Evolutionary conservation across 2,888 invertebrate species (phyloP).

Genomic region (Idaea biselata): DNA sequence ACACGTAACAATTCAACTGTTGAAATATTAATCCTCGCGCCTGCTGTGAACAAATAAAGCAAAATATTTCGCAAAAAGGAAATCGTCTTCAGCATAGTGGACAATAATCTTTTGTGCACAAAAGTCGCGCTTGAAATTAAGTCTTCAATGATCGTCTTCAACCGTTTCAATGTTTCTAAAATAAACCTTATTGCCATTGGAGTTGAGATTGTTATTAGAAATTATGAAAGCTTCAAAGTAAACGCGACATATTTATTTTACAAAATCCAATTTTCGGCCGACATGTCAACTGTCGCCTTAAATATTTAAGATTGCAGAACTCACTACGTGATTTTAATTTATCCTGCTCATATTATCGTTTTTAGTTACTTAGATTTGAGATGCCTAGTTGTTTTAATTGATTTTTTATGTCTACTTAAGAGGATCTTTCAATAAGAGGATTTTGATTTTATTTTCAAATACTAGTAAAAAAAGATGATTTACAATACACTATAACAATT

Average conservation of each 20-base stretch:
- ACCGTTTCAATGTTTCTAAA: constrained; percentile 23
- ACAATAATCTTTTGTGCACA: constrained; percentile 71
- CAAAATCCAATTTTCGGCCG: constrained; percentile 81
- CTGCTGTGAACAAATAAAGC: constrained; percentile 49
- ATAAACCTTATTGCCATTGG: constrained; percentile 39
- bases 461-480: too few species aligned
- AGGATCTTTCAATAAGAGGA: too few species aligned
- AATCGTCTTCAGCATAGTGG: constrained; percentile 52
- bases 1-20: constrained; percentile 61
- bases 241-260: constrained; percentile 79
- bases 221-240: constrained; percentile 53
- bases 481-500: too few species aligned
- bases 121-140: constrained; percentile 72
- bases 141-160: constrained; percentile 53
- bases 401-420: background rate
- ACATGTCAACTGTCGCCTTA: constrained; percentile 80
- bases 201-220: constrained; percentile 29
- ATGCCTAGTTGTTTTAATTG: background rate
- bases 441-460: too few species aligned
- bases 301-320: constrained; percentile 66
- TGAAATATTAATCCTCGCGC: constrained; percentile 57
- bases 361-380: constrained; percentile 32
- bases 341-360: constrained; percentile 53
- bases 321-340: constrained; percentile 74
- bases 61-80: constrained; percentile 51